phyloP scores from a whole-genome alignment of 92 coral and sea anemone genomes.

The Zoanthus sansibaricus region DNA sequence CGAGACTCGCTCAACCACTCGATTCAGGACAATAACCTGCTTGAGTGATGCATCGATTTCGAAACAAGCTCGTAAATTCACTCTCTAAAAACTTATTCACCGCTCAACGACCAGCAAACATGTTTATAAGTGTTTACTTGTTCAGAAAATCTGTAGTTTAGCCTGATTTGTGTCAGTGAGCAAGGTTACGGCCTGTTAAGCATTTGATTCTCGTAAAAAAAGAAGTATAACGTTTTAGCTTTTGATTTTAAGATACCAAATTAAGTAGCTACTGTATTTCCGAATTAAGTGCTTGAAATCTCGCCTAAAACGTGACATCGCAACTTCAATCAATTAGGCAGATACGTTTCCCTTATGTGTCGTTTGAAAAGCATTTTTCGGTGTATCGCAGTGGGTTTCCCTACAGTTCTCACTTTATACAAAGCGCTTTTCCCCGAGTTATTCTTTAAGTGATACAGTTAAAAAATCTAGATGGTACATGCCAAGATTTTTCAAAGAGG shows the following conservation, averaged over 20 bases:
- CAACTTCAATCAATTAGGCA: constrained; percentile 72
- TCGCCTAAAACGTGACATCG: constrained; percentile 57
- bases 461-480: constrained; percentile 72
- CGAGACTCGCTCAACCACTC: constrained; percentile 67
- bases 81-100: constrained; percentile 8
- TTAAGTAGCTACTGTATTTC: constrained; percentile 29
- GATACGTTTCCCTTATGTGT: constrained; percentile 70
- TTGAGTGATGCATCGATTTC: constrained; percentile 10
- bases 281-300: constrained; percentile 8
- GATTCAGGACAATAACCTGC: not conserved
- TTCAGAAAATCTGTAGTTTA: constrained; percentile 12
- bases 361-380: constrained; percentile 35
- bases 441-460: constrained; percentile 33
- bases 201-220: constrained; percentile 4
- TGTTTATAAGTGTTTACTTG: constrained; percentile 30
- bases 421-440: not conserved
- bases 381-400: constrained; percentile 19
- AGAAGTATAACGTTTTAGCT: constrained; percentile 4
- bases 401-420: not conserved
- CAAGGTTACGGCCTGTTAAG: constrained; percentile 37
- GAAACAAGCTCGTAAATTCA: not conserved
- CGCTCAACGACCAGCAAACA: constrained; percentile 21
- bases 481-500: constrained; percentile 67
- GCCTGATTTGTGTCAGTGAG: constrained; percentile 19
- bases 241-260: not conserved